phyloP scores from a whole-genome alignment of 1,140 invertebrate genomes.

The Vollenhovia emeryi region DNA sequence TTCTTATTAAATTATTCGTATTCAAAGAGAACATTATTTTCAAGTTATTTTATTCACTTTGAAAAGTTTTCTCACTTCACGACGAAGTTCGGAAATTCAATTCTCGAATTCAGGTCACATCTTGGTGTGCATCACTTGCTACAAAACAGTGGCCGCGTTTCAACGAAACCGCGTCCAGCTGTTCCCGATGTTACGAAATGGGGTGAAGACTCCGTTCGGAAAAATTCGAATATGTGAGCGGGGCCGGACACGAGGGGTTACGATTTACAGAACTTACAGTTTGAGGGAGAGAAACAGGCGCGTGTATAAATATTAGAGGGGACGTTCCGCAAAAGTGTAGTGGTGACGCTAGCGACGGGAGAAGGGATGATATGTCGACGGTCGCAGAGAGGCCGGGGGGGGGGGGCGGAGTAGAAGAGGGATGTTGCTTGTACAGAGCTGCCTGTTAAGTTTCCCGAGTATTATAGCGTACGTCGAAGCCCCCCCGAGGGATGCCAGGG shows the following conservation, averaged over 20 bases:
- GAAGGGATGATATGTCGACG: neutral
- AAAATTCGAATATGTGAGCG: constrained; percentile 56
- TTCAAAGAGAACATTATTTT: neutral
- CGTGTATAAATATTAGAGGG: neutral
- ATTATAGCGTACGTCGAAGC: constrained; percentile 65
- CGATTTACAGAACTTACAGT: constrained; percentile 61
- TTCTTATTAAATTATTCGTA: too few relatives aligned
- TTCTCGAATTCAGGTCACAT: constrained; percentile 11
- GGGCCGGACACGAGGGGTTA: constrained; percentile 36
- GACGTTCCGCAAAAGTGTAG: neutral
- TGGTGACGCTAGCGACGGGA: neutral
- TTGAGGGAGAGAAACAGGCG: constrained; percentile 14
- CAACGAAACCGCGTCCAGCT: constrained; percentile 23
- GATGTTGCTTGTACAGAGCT: constrained; percentile 59
- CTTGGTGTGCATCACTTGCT: neutral
- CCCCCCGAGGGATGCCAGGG: constrained; percentile 61
- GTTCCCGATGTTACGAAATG: constrained; percentile 37
- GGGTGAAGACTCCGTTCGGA: constrained; percentile 16
- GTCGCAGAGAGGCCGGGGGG: neutral
- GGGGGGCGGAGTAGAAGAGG: constrained; percentile 20
- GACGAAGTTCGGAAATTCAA: neutral
- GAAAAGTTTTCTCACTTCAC: neutral
- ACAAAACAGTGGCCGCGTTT: neutral
- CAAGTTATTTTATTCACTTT: neutral
- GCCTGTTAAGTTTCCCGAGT: constrained; percentile 72